Base-by-base conservation (phyloP, 2,113 vertebrate species). In the Syngnathoides biaculeatus region DNA sequence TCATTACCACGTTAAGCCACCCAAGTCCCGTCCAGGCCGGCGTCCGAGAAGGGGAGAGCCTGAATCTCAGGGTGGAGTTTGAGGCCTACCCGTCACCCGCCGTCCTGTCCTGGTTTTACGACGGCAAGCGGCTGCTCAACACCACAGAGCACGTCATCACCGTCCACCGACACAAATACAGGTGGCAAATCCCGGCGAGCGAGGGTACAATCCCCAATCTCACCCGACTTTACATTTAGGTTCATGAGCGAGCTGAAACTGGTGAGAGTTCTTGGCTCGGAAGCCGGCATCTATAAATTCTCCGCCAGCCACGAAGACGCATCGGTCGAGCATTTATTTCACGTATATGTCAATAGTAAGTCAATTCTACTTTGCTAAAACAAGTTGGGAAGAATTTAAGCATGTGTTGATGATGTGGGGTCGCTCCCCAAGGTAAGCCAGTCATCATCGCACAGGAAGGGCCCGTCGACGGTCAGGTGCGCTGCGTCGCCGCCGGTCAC, bases 291-390 rank as follows among this genome's bases (percentile, higher is more conserved):
- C 75, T 99, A 99, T 77, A 94, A 89, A 1, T 97, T 98, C 88
- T 91, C 90, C 20, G 93, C 92, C 84, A 92, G 89, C 82, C 94
- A 98, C 62, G 86, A 91, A 52, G 94, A 98, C 39, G 92, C 91
- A 64, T 91, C 79, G 19, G 85, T 93, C 67, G 91, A 93, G 27
- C 79, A 93, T 74, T 90, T 89, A 9, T 98, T 98, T 82, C 91
- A 87, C 10, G 92, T 99, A 77, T 96, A 95, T 15, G 96, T 99
- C 80, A 95, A 92, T 81, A 97, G 97, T 99, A 90, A 96, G 88
- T 89, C 27, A 13, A 13, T 57, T 67, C 11, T 42, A 27, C 42
- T 17, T 11, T 48, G 39, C 52, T 22, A 55, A 56, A 26, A 38
- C 4, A 47, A 47, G 3, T 53, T 35, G 40, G 15, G 5, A 6